Percentiles rank a stretch among this genome's conserved stretches.
Conservation (phyloP, 2,113 vertebrate genomes). For the Myrmophylax atrothorax region DNA sequence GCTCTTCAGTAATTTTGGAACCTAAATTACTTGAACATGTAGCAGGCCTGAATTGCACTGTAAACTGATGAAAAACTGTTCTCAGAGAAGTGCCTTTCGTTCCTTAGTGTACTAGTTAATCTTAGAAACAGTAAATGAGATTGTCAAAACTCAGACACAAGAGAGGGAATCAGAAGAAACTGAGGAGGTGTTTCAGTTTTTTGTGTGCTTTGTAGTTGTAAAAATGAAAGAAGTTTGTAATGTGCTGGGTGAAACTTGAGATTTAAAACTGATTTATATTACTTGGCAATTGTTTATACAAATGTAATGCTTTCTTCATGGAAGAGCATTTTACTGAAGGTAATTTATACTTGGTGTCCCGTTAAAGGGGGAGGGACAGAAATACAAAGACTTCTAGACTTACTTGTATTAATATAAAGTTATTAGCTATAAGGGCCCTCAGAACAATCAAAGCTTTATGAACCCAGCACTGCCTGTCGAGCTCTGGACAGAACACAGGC, state of each 20-base stretch:
- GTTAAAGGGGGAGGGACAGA: too few relatives aligned
- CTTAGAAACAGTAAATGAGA: background rate
- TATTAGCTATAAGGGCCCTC: too few relatives aligned
- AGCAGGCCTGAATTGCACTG: background rate
- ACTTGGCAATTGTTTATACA: background rate
- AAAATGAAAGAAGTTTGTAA: background rate
- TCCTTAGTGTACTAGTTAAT: background rate
- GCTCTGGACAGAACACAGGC: too few relatives aligned
- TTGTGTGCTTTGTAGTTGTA: background rate
- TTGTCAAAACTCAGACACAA: background rate
- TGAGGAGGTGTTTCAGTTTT: background rate
- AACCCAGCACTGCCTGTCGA: too few relatives aligned
- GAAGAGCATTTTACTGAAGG: background rate
- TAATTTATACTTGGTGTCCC: too few relatives aligned
- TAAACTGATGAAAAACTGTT: background rate
- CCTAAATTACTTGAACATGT: background rate
- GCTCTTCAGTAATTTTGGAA: background rate
- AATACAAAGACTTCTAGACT: too few relatives aligned
- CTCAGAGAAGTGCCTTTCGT: background rate
- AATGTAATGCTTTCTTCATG: background rate
- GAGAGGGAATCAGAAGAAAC: background rate
- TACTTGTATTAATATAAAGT: too few relatives aligned
- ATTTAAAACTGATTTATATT: background rate
- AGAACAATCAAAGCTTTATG: too few relatives aligned
- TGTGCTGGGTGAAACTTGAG: background rate